Base-by-base conservation (phyloP, 2,113 vertebrate species). In the Notarius lentiginosus region DNA sequence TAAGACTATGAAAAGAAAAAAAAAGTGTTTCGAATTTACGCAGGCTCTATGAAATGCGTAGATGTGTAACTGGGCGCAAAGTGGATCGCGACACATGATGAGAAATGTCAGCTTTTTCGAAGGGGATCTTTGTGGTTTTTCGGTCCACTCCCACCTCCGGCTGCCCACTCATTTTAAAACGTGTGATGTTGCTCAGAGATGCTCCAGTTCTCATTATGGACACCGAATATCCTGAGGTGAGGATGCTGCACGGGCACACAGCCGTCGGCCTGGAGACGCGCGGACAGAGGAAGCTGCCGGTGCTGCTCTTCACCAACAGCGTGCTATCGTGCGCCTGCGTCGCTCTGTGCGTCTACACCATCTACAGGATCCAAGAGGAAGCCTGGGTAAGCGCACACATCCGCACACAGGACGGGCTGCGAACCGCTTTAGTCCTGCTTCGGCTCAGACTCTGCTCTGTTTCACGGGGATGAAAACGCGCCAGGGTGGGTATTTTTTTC, bases 91-190 rank as follows among this genome's bases (percentile, higher is more conserved):
- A 15, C 6, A 17, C 34, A 83, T 83, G 60, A 63, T 82, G 81
- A 83, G 60, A 83, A 83, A 83, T 83, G 81, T 83, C 61, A 61
- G 81, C 81, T 83, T 83, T 87, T 84, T 47, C 79, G 77, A 65
- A 87, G 89, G 89, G 89, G 89, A 86, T 86, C 79, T 89, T 89
- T 89, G 66, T 76, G 86, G 81, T 73, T 84, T 87, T 85, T 89
- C 72, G 61, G 72, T 86, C 73, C 68, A 68, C 80, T 73, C 65
- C 89, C 86, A 85, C 89, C 86, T 85, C 86, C 41, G 53, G 41
- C 9, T 79, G 79, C 80, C 79, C 22, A 82, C 58, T 79, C 51
- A 18, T 41, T 86, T 89, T 70, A 86, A 87, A 61, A 85, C 17
- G 41, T 24, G 1, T 47, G 72, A 34, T 61, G 49, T 58, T 18